Evolutionary conservation across 1,140 invertebrate species (phyloP).

Genomic region (Monomorium pharaonis): DNA sequence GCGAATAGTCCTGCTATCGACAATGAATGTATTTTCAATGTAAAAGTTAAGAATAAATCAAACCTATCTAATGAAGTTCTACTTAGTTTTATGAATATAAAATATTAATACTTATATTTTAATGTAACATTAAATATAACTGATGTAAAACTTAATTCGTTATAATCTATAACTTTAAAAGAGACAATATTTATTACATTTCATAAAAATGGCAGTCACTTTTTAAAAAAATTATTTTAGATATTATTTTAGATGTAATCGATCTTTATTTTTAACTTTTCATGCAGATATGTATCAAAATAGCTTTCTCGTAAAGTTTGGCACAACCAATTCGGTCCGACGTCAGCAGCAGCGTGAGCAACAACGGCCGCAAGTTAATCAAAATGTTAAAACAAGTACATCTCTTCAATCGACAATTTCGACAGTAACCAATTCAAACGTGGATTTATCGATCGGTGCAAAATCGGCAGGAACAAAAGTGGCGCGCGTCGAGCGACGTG

Average conservation of each 20-base stretch:
- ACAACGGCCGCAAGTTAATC: slow-evolving; percentile 23
- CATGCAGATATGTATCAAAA: not conserved
- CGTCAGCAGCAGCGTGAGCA: not conserved
- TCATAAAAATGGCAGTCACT: not conserved
- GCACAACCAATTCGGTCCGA: not conserved
- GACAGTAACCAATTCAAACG: not conserved
- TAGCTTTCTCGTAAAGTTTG: not conserved
- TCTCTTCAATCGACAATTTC: slow-evolving; percentile 32
- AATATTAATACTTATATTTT: not conserved
- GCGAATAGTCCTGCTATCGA: not conserved
- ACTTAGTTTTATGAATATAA: not conserved
- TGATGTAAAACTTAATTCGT: not conserved
- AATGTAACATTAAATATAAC: not conserved
- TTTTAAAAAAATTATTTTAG: not conserved
- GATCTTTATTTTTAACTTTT: not conserved
- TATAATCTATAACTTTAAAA: not conserved
- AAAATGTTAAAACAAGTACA: slow-evolving; percentile 43
- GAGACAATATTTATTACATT: not conserved
- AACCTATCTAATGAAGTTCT: not conserved
- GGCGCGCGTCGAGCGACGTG: not conserved
- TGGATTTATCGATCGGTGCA: not conserved
- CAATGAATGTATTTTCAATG: slow-evolving; percentile 18
- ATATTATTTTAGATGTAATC: not conserved
- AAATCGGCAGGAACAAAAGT: slow-evolving; percentile 5
- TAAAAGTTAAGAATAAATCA: not conserved